Base-by-base conservation (phyloP, 2,888 invertebrate species). In the Merodon equestris region DNA sequence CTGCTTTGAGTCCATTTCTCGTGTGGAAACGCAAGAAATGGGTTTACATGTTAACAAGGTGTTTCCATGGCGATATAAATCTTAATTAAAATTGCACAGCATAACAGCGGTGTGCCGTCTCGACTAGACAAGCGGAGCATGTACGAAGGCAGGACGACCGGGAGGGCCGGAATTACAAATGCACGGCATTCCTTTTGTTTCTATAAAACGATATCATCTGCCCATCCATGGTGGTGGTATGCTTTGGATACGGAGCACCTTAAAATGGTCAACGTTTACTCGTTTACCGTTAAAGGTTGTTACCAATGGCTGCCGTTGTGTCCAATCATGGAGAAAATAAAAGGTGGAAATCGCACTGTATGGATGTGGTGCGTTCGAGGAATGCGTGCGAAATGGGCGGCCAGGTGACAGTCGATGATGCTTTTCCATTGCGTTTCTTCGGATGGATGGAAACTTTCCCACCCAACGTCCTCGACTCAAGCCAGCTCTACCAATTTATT, bases 31-130 rank as follows among this genome's bases (percentile, higher is more conserved):
- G 63, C 67, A 67, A 82, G 74, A 82, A 81, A 82, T 82, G 79
- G 73, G 76, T 81, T 81, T 79, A 82, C 83, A 83, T 83, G 79
- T 82, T 82, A 83, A 83, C 83, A 83, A 82, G 83, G 82, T 81
- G 83, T 83, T 83, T 74, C 81, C 81, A 81, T 79, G 74, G 63
- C 82, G 83, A 83, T 82, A 83, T 83, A 83, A 82, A 83, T 83
- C 82, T 83, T 82, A 83, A 83, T 83, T 83, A 82, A 83, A 83
- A 83, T 77, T 76, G 81, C 82, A 82, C 79, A 82, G 81, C 81
- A 68, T 79, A 79, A 68, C 74, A 79, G 48, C 67, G 44, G 60
- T 56, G 40, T 27, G 27, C 7, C 27, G 2, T 2, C 27, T 27
- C 27, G 7, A 27, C 27, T 27, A 27, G 27, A 27, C 27, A n/a